These are phyloP conservation scores for Macrostomum lignano DNA, from an alignment of 1,140 invertebrate species.

Conservation along the genomic window DNA sequence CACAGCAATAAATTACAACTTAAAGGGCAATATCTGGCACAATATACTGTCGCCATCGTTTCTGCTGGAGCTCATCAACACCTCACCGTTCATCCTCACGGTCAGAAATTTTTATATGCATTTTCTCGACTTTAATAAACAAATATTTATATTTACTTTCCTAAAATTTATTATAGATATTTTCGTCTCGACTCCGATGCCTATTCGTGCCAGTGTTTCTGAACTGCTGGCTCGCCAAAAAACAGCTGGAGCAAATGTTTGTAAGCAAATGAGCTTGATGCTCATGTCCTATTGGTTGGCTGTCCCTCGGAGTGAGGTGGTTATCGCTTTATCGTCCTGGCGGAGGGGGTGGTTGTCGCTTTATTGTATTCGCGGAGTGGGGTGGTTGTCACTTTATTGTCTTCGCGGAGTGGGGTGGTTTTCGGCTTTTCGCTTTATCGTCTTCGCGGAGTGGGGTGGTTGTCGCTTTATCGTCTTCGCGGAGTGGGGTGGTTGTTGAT, in stretches of 20 bases:
- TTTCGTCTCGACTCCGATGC: conserved; percentile 55
- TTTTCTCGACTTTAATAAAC: background rate
- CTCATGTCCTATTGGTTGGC: no score
- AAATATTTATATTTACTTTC: conserved; percentile 5
- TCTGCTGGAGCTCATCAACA: conserved; percentile 69
- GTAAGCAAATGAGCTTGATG: no score
- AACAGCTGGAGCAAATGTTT: conserved; percentile 88
- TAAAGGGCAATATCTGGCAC: conserved; percentile 86
- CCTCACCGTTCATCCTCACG: conserved; percentile 67
- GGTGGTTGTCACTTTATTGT: no score
- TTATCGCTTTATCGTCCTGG: no score
- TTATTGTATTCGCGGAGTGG: no score
- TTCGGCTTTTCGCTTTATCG: no score
- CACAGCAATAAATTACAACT: background rate
- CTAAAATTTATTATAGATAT: conserved; percentile 36
- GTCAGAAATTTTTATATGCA: conserved; percentile 35
- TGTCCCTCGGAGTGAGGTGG: no score
- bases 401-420: no score
- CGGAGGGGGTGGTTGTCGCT: no score
- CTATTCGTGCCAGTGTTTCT: conserved; percentile 85
- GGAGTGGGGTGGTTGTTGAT: no score
- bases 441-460: no score
- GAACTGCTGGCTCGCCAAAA: conserved; percentile 89
- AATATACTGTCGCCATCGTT: conserved; percentile 74
- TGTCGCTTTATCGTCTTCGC: no score